phyloP scores from a whole-genome alignment of 2,888 invertebrate species.

The Vesta saturnalis region DNA sequence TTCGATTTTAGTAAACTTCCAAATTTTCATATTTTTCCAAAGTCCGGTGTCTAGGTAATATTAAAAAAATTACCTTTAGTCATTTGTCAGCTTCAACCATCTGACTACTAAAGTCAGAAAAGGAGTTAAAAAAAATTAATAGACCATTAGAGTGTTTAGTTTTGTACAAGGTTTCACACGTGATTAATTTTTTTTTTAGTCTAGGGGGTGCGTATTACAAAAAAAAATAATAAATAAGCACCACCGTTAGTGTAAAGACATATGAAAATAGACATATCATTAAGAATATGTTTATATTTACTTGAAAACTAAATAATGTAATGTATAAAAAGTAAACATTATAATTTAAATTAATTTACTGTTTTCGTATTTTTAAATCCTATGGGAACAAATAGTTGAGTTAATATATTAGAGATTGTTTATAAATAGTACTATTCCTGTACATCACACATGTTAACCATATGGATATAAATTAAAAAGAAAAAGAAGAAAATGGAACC shows the following conservation, averaged over 20 bases:
- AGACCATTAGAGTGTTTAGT: not conserved
- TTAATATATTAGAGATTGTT: conserved; percentile 21
- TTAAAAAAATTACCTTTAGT: no score
- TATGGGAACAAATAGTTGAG: conserved; percentile 18
- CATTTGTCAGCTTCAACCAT: no score
- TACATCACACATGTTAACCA: conserved; percentile 23
- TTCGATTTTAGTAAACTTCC: no score
- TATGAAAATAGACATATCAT: not conserved
- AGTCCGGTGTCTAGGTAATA: no score
- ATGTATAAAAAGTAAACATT: no score
- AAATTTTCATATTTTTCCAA: no score
- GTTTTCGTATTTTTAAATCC: conserved; percentile 13
- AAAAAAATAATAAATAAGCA: not conserved
- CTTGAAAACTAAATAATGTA: no score
- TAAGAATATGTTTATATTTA: not conserved
- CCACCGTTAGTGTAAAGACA: not conserved
- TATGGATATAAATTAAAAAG: conserved; percentile 26
- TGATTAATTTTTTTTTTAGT: not conserved
- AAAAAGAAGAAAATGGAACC: conserved; percentile 23
- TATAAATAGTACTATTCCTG: conserved; percentile 25
- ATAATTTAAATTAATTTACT: not conserved
- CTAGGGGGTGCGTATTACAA: not conserved
- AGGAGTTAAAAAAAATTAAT: not conserved
- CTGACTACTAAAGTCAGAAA: no score
- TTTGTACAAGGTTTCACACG: not conserved